Base-by-base conservation (phyloP, 1,140 invertebrate genomes). In the Cotesia glomerata region DNA sequence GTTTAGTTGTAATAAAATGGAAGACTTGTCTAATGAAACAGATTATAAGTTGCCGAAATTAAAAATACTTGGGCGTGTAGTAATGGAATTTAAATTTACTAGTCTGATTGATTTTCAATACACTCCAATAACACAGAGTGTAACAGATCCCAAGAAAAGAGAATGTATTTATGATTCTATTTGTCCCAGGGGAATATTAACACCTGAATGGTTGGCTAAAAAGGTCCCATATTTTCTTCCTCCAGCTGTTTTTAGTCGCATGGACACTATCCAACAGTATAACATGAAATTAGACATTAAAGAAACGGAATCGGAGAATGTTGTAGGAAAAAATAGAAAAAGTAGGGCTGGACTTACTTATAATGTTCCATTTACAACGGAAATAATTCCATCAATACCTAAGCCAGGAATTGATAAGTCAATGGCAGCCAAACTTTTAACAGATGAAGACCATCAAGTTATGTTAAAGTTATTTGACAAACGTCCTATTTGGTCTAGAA, bases 31-130 rank as follows among this genome's bases (percentile, higher is more conserved):
- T 8, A 56, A 80, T 67, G 78, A 80, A 26, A 64, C 65, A 35
- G 66, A 81, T n/a, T 82, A 82, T 14, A 62, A 80, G 49, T 69
- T 85, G 11, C 80, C 84, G 49, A 77, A 79, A 71, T 75, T 84
- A 14, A 87, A 89, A 80, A 87, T 95, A 78, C 76, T 95, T 8
- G 95, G 94, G 5, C 85, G 88, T 74, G 89, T 95, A 34, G 89
- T 90, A 16, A 90, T 88, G 52, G 90, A 91, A 75, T 94, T 93
- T 82, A 91, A 89, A 82, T 96, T 95, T 88, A 90, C 90, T 78
- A 90, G 94, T 79, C 85, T 97, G 71, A 93, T 91, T 85, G 97
- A 98, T 86, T 98, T 96, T 85, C 96, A 98, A 87, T 98, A 93
- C 85, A 83, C 98, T 56, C 95, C 97, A 26, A 88, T 96, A 75